phyloP scores from a whole-genome alignment of 2,797 vertebrate species.

The Sebastes matsubarae region DNA sequence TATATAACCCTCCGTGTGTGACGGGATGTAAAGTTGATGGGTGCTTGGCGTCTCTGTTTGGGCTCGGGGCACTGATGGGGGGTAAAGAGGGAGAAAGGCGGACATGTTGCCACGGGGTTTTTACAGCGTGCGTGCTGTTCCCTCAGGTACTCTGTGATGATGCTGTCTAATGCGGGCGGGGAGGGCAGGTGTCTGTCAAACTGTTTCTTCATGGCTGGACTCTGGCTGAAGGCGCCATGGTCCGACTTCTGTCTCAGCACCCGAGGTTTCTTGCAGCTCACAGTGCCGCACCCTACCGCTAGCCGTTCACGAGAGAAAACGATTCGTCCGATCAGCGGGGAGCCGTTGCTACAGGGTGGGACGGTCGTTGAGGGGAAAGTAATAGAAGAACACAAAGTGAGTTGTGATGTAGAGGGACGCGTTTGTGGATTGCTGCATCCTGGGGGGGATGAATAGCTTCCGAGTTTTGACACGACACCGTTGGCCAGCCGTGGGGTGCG shows the following conservation, averaged over 20 bases:
- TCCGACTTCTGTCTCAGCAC: slow-evolving; percentile 97
- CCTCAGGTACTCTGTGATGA: slow-evolving; percentile 98
- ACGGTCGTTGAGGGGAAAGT: slow-evolving; percentile 70
- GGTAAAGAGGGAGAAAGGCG: slow-evolving; percentile 98
- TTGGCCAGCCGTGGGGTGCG: slow-evolving; percentile 94
- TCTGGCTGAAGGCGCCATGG: slow-evolving; percentile 98
- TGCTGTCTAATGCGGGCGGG: slow-evolving; percentile 96
- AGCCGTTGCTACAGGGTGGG: slow-evolving; percentile 80
- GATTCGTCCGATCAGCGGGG: slow-evolving; percentile 93
- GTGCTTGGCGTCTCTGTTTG: slow-evolving; percentile 98
- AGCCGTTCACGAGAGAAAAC: slow-evolving; percentile 94
- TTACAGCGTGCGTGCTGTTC: slow-evolving; percentile 99
- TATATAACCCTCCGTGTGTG: slow-evolving; percentile 94
- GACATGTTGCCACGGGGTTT: slow-evolving; percentile 98
- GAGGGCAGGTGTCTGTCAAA: slow-evolving; percentile 97
- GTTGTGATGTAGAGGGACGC: slow-evolving; percentile 86
- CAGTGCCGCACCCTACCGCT: slow-evolving; percentile 72
- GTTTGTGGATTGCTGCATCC: slow-evolving; percentile 83
- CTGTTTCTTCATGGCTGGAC: slow-evolving; percentile 98
- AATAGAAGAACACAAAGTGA: slow-evolving; percentile 59
- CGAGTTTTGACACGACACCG: slow-evolving; percentile 88
- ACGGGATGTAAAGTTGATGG: slow-evolving; percentile 96
- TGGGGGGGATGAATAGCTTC: slow-evolving; percentile 80
- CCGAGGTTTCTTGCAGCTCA: slow-evolving; percentile 88
- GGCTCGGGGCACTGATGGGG: slow-evolving; percentile 99